A percentile compares a stretch with the other conserved stretches of the same genome.
Conservation (phyloP, 2,113 vertebrate species). For the Guaruba guarouba region DNA sequence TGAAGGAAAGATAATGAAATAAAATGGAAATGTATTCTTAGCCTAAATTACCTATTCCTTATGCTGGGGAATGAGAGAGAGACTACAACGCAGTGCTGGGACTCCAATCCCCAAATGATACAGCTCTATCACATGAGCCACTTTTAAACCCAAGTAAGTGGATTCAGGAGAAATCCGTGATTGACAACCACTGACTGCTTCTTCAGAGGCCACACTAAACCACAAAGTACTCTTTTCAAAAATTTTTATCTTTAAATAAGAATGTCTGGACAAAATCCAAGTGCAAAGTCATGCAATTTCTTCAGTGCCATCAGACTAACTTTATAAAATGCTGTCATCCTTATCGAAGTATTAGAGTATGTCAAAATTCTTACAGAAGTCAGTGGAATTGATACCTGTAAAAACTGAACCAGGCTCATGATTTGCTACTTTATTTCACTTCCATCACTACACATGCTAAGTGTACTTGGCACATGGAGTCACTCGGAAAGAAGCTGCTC, state of each 20-base stretch:
- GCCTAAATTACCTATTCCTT: not conserved
- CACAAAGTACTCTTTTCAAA: not conserved
- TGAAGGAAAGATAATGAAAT: not conserved
- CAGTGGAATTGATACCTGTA: not conserved
- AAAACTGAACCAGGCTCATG: not conserved
- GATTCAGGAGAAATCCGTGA: not conserved
- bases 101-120: not conserved
- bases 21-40: not conserved
- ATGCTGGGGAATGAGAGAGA: not conserved
- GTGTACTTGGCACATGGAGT: not conserved
- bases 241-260: not conserved
- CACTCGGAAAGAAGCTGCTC: conserved; percentile 8
- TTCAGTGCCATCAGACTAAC: not conserved
- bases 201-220: not conserved
- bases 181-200: not conserved
- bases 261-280: not conserved
- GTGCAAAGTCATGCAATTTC: not conserved
- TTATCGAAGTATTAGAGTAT: not conserved
- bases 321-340: not conserved
- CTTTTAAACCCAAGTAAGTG: not conserved
- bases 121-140: not conserved
- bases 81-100: not conserved
- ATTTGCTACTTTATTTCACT: not conserved
- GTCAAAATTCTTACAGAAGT: not conserved
- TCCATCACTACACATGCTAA: not conserved